Evolutionary conservation across 1,140 invertebrate genomes (phyloP), one percentile per base, ranked within the genome.

Genomic region (Schlechtendalia chinensis): DNA sequence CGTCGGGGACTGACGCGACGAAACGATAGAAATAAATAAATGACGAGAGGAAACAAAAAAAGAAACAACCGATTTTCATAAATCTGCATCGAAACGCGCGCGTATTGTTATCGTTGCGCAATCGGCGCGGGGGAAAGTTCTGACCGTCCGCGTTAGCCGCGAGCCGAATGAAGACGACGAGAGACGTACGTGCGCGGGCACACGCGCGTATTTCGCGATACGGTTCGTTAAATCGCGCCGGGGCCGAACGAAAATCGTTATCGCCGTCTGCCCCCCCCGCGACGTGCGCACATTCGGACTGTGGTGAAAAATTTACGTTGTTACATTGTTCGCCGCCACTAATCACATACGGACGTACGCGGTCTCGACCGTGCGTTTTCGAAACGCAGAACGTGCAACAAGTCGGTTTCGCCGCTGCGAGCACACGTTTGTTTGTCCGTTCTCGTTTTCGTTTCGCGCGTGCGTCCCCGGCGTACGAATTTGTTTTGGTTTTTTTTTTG

Each of bases 61-160:
- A 50, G 39, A 67, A 24, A 67, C 63, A 17, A 22, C n/a, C n/a
- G 22, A 71, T 50, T 71, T 50, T 71, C 47, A 27, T 71, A 71
- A 71, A 71, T 71, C 45, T 71, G 22, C 67, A 71, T 71, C 1
- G 67, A 71, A 27, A 67, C 32, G 12, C 12, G n/a, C n/a, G 11
- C n/a, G 32, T 32, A 63, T 29, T 63, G 29, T 27, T n/a, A n/a
- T n/a, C n/a, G 65, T 69, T 69, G 22, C 65, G 24, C 50, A 39
- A n/a, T n/a, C n/a, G n/a, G 24, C 27, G 19, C 67, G 39, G 67
- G 65, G 39, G 67, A 71, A 71, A 71, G 67, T 71, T 71, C 67
- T 71, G 67, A 50, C 67, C 67, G 67, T 50, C 50, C n/a, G 67
- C 45, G 27, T 65, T 65, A n/a, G n/a, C n/a, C 65, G 47, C 39